Evolutionary conservation across 23 tunicate genomes (phyloP).

Genomic region (Oikopleura albicans): DNA sequence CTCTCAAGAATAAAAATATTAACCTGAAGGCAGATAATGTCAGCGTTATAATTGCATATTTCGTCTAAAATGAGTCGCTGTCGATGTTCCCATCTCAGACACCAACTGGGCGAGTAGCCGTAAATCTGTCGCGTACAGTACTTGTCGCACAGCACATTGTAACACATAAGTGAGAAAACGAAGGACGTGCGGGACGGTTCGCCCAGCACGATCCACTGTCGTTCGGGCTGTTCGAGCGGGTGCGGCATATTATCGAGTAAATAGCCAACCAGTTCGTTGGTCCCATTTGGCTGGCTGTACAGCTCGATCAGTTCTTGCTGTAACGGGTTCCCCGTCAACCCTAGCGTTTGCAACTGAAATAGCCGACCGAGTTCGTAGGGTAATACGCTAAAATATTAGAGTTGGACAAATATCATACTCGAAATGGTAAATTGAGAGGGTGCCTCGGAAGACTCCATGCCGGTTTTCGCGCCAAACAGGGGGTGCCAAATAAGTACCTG

Average conservation of each 20-base stretch:
- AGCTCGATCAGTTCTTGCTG: slow-evolving; percentile 43
- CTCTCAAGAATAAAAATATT: too few relatives aligned
- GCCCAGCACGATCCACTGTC: slow-evolving; percentile 46
- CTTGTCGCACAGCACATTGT: slow-evolving; percentile 91
- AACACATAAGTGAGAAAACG: slow-evolving; percentile 74
- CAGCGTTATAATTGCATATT: slow-evolving; percentile 54
- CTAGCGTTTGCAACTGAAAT: slow-evolving; percentile 71
- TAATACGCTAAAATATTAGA: slow-evolving; percentile 30
- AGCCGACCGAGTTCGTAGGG: slow-evolving; percentile 91
- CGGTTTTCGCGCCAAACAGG: too few relatives aligned
- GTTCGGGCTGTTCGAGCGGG: slow-evolving; percentile 61
- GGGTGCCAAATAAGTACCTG: too few relatives aligned
- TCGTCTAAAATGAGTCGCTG: slow-evolving; percentile 51
- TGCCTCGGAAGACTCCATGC: too few relatives aligned
- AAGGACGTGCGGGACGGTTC: slow-evolving; percentile 37
- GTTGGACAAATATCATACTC: too few relatives aligned
- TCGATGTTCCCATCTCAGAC: slow-evolving; percentile 85
- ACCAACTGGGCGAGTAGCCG: slow-evolving; percentile 98
- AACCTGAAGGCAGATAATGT: slow-evolving; percentile 84
- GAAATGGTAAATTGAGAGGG: too few relatives aligned
- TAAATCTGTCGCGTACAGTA: slow-evolving; percentile 90
- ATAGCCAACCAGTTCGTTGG: slow-evolving; percentile 34
- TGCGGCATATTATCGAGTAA: slow-evolving; percentile 63
- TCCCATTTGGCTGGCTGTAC: slow-evolving; percentile 37
- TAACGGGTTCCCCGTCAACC: slow-evolving; percentile 72